Conservation (phyloP, 2,888 invertebrate genomes). For the Hermodice carunculata region DNA sequence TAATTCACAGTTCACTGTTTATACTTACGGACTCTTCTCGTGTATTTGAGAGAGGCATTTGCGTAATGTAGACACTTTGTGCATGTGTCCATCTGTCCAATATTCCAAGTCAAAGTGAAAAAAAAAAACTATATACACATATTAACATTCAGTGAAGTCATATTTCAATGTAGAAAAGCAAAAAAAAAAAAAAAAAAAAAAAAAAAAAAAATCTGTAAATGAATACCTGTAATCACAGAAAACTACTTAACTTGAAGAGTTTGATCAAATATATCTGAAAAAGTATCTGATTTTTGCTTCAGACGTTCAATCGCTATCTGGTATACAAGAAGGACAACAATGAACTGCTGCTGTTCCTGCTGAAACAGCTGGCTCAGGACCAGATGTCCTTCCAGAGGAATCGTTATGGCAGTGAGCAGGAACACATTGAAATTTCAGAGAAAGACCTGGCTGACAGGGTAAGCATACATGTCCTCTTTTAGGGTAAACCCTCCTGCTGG, state of each 20-base stretch:
- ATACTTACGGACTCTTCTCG: too few relatives aligned
- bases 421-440: slow-evolving; percentile 86
- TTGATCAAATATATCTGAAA: too few relatives aligned
- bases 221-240: too few relatives aligned
- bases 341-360: slow-evolving; percentile 93
- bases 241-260: too few relatives aligned
- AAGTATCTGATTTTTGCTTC: slow-evolving; percentile 43
- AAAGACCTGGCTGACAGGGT: slow-evolving; percentile 85
- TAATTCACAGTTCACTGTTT: slow-evolving; percentile 45
- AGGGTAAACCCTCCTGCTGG: too few relatives aligned
- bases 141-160: too few relatives aligned
- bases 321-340: slow-evolving; percentile 96
- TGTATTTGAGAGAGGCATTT: too few relatives aligned
- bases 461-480: too few relatives aligned
- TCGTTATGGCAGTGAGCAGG: slow-evolving; percentile 72
- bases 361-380: slow-evolving; percentile 93
- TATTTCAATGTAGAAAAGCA: too few relatives aligned
- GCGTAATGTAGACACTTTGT: not conserved
- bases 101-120: not conserved
- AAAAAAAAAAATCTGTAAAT: not conserved
- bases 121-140: too few relatives aligned
- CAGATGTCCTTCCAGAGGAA: slow-evolving; percentile 81
- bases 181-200: too few relatives aligned
- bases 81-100: not conserved
- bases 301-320: slow-evolving; percentile 95